Base-by-base conservation (phyloP, 2,888 invertebrate genomes). In the Drosophila ochracea region DNA sequence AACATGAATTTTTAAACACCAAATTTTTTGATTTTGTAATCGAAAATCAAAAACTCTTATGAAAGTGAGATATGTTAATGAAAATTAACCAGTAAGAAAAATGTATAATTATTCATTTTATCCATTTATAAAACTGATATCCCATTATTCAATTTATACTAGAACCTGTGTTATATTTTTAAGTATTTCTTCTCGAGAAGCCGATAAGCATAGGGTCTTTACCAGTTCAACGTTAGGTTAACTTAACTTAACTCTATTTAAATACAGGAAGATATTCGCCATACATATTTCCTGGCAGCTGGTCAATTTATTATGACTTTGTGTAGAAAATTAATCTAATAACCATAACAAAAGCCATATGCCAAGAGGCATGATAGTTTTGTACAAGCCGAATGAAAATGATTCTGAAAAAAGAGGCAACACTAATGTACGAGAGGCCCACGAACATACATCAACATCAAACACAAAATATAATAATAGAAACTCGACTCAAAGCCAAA, bases 381-480 rank as follows among this genome's bases (percentile, higher is more conserved):
- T 13, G 21, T 25, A 16, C 9, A 25, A 47, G 4, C 16, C 47
- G 16, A 25, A 60, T 62, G 59, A 54, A 70, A 33, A 59, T 49
- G 10, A 39, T 39, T 19, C 53, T 54, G 47, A 21, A 33, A n/a
- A 37, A 55, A 19, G 11, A 19, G 19, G 71, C 31, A 60, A 13
- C 50, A 61, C 72, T 73, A 68, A 88, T 84, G 74, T 59, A 57
- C 82, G 78, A 78, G 52, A 78, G 91, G 72, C 75, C 87, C 87
- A 80, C 66, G 87, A 81, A 69, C 82, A 84, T 90, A 66, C 77
- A 89, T 87, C 83, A 84, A 66, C 74, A 89, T 87, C 85, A 84
- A 69, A 43, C 47, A 50, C 28, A 63, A 71, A n/a, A 41, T 41
- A 16, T 35, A 35, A 43, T 21, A 43, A 43, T 6, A 13, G 16